Base-by-base conservation (phyloP, 2,888 invertebrate species). In the Tetragonisca angustula region DNA sequence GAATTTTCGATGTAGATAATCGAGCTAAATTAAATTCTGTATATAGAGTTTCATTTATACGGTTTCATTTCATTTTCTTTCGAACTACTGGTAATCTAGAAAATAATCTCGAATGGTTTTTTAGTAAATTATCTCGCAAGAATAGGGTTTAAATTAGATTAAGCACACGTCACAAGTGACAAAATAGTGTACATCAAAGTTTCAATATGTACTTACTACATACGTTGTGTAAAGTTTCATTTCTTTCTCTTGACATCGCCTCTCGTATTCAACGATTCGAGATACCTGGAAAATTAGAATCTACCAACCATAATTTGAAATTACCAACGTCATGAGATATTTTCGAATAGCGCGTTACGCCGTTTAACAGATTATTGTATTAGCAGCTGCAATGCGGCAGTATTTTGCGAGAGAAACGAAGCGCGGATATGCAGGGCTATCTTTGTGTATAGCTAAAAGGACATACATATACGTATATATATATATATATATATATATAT, bases 301-400 rank as follows among this genome's bases (percentile, higher is more conserved):
- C 50, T 27, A 27, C 27, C 27, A 27, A 27, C 27, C 27, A 27
- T 27, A 27, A 27, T 15, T 5, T 59, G 15, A 59, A 59, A 59
- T 59, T 59, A 59, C 15, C 56, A 56, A 24, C 56, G 54, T 77
- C 61, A 50, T 62, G 68, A 61, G 62, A 72, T 65, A 62, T 75
- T 68, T 62, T 74, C 79, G 43, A 73, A 77, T 80, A 49, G 11
- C 64, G 21, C 17, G 71, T 67, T 61, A 69, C 65, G 69, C 65
- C 68, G 56, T 54, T 76, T 72, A 78, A 56, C 70, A 64, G 81
- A 59, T 88, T 85, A 85, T 83, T 84, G 72, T 65, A 71, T 85
- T 81, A 82, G 76, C 73, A 89, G 88, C 88, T 89, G 90, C 87
- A 89, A 87, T 89, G 91, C 89, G 87, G 84, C 85, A 87, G 87